phyloP scores from a whole-genome alignment of 2,113 vertebrate species.

The Platysternon megacephalum region DNA sequence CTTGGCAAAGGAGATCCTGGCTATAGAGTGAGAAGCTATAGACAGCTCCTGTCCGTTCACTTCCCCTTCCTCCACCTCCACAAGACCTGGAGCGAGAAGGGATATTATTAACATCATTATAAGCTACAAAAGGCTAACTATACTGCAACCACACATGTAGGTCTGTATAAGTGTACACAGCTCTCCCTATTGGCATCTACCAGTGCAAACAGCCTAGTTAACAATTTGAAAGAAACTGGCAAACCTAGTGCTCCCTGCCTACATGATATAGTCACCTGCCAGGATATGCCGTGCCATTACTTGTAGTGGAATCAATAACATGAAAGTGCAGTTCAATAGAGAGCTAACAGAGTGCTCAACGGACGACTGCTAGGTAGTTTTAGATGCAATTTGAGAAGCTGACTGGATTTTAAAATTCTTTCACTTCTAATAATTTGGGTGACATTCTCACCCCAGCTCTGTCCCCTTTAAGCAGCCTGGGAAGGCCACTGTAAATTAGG shows the following conservation, averaged over 20 bases:
- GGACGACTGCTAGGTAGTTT: not conserved
- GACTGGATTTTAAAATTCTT: not conserved
- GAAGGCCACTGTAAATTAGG: not conserved
- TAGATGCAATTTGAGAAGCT: not conserved
- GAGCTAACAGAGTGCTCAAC: not conserved
- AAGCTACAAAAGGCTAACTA: not conserved
- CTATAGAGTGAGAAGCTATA: conserved; percentile 86
- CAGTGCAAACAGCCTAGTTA: not conserved
- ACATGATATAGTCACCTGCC: not conserved
- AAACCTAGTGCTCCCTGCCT: not conserved
- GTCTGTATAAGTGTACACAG: not conserved
- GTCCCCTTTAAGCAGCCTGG: not conserved
- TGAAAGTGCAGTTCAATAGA: not conserved
- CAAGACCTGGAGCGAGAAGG: conserved; percentile 83
- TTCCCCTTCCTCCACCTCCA: conserved; percentile 96
- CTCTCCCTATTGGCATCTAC: not conserved
- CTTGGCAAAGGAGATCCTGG: conserved; percentile 92
- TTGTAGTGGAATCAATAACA: not conserved
- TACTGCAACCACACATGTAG: not conserved
- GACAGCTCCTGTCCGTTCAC: conserved; percentile 87
- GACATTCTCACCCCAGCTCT: not conserved
- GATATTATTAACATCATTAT: not conserved
- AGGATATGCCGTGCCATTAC: not conserved
- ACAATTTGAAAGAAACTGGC: not conserved
- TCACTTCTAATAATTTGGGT: not conserved